These are phyloP conservation scores for Prionace glauca DNA, from an alignment of 2,797 vertebrate species.

Conservation along the genomic window DNA sequence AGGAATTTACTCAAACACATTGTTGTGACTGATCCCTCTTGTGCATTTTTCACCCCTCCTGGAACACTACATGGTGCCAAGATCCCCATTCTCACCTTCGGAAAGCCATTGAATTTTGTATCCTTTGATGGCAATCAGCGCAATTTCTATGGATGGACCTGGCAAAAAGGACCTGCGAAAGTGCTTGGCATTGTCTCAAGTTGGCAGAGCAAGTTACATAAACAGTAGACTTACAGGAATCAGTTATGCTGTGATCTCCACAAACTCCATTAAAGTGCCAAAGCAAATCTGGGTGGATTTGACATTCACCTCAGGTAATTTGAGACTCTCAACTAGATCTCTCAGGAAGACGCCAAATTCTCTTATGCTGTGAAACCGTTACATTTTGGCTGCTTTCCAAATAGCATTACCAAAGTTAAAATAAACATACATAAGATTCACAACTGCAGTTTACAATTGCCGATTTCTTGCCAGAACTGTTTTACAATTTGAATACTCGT, in stretches of 20 bases:
- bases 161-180: not conserved
- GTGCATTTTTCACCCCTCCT: not conserved
- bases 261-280: not conserved
- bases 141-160: not conserved
- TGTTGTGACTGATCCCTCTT: not conserved
- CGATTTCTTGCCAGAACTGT: not conserved
- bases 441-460: not conserved
- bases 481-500: not conserved
- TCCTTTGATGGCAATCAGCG: not conserved
- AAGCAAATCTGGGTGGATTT: slow-evolving; percentile 25
- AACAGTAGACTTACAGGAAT: not conserved
- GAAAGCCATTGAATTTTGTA: not conserved
- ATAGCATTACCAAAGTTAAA: not conserved
- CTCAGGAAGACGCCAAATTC: not conserved
- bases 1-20: not conserved
- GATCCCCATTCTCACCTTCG: not conserved
- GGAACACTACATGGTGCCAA: not conserved
- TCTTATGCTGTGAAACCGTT: not conserved
- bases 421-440: not conserved
- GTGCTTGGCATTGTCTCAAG: slow-evolving; percentile 20
- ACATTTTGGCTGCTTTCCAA: slow-evolving; percentile 8
- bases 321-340: not conserved
- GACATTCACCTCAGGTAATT: slow-evolving; percentile 21
- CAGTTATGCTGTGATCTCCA: not conserved
- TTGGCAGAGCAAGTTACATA: slow-evolving; percentile 14